Evolutionary conservation across 2,888 invertebrate species (phyloP), one percentile per base, ranked within the genome.

Genomic region (Cylindroiulus punctatus): DNA sequence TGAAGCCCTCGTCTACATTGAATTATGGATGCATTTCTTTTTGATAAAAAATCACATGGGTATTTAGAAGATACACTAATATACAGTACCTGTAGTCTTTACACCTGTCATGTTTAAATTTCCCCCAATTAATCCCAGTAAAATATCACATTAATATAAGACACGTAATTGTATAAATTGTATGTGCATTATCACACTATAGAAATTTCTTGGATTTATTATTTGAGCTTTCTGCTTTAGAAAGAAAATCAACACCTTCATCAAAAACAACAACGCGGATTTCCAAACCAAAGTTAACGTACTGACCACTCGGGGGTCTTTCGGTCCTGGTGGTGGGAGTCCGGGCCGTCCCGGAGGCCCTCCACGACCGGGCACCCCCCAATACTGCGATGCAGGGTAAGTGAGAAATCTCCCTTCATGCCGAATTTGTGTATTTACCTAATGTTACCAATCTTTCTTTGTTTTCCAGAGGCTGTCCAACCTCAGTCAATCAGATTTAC

Each of bases 401-500:
- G 47, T 42, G 26, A 14, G 17, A 22, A 42, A 57, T 8, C n/a
- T n/a, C n/a, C 57, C 7, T 57, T 44, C 44, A 14, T 1, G 5
- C 14, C 44, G 14, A 57, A n/a, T 57, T 36, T 36, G 40, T 36
- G n/a, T 7, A 36, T 14, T 81, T 19, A 81, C 14, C 30, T 3
- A 12, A 32, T 81, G 30, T 81, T 81, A 30, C 40, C 30, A 84
- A 14, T 32, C 10, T 84, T 14, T 42, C 42, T 19, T 17, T 84
- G 14, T 84, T n/a, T 4, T 81, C 17, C n/a, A 84, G 84, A 40
- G 40, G 42, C 26, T 85, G 85, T 57, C 26, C 26, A 19, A 85
- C 85, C 30, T 32, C 85, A 30, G 57, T 85, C 0, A 47, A 85
- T 57, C 57, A 85, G 65, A 85, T 85, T 40, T 85, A 85, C 52